phyloP scores from a whole-genome alignment of 2,888 invertebrate species.

The Stenotaenia linearis region DNA sequence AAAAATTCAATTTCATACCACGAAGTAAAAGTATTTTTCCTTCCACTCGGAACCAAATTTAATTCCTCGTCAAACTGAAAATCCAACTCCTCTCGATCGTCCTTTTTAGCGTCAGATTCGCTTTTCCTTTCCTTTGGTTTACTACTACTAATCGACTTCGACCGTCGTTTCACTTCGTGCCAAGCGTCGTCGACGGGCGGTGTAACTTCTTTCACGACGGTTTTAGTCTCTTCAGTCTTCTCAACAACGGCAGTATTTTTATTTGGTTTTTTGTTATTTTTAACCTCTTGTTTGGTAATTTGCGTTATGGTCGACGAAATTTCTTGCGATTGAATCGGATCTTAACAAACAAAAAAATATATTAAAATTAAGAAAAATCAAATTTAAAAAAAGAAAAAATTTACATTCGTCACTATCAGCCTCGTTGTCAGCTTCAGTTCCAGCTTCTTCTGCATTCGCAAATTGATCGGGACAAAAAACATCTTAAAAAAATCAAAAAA shows the following conservation, averaged over 20 bases:
- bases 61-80: slow-evolving; percentile 97
- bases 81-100: slow-evolving; percentile 74
- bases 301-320: not conserved
- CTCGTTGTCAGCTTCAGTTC: slow-evolving; percentile 40
- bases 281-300: not conserved
- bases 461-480: not conserved
- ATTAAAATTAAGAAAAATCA: not conserved
- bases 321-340: not conserved
- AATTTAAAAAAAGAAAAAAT: not conserved
- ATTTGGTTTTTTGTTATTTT: not conserved
- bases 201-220: not conserved
- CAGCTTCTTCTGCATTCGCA: slow-evolving; percentile 45
- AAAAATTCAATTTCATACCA: slow-evolving; percentile 53
- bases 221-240: not conserved
- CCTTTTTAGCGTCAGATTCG: slow-evolving; percentile 33
- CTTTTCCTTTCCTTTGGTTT: slow-evolving; percentile 34
- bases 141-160: slow-evolving; percentile 34
- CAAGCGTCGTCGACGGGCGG: slow-evolving; percentile 27
- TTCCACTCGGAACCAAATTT: slow-evolving; percentile 64
- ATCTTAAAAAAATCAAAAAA: not conserved
- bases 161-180: slow-evolving; percentile 38
- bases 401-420: slow-evolving; percentile 35
- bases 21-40: slow-evolving; percentile 74
- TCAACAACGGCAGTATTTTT: not conserved
- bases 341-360: not conserved